phyloP scores from a whole-genome alignment of 1,140 invertebrate species.

The Chironomus tepperi region DNA sequence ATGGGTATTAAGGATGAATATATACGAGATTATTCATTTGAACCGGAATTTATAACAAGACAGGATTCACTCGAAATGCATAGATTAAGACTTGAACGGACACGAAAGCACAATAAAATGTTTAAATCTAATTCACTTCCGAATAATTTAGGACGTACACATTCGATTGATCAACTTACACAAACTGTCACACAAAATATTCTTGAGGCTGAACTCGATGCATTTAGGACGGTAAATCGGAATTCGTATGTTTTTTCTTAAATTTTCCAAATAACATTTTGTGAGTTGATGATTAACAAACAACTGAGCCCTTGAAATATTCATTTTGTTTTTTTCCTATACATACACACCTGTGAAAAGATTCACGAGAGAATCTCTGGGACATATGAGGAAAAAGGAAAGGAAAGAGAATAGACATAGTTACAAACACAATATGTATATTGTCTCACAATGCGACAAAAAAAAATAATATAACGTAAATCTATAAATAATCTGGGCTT shows the following conservation, averaged over 20 bases:
- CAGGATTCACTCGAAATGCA: slow-evolving; percentile 31
- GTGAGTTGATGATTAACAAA: background rate
- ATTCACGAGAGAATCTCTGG: background rate
- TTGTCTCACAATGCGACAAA: too few relatives aligned
- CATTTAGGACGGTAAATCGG: background rate
- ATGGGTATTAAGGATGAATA: slow-evolving; percentile 36
- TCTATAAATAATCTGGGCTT: too few relatives aligned
- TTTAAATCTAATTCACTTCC: background rate
- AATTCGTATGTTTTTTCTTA: too few relatives aligned
- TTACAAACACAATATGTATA: too few relatives aligned
- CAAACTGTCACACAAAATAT: background rate
- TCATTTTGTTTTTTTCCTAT: background rate
- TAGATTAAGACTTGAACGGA: background rate
- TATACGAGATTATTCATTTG: slow-evolving; percentile 39
- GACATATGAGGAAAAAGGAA: background rate
- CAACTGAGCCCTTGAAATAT: background rate
- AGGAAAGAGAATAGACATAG: too few relatives aligned
- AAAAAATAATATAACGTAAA: too few relatives aligned
- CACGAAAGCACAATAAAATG: background rate
- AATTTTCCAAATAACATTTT: background rate
- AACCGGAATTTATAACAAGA: slow-evolving; percentile 38
- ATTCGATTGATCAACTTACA: background rate
- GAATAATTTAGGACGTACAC: background rate
- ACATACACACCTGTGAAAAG: background rate
- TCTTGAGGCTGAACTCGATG: background rate